Conservation (phyloP, 2,888 invertebrate genomes). For the Melinaea marsaeus region DNA sequence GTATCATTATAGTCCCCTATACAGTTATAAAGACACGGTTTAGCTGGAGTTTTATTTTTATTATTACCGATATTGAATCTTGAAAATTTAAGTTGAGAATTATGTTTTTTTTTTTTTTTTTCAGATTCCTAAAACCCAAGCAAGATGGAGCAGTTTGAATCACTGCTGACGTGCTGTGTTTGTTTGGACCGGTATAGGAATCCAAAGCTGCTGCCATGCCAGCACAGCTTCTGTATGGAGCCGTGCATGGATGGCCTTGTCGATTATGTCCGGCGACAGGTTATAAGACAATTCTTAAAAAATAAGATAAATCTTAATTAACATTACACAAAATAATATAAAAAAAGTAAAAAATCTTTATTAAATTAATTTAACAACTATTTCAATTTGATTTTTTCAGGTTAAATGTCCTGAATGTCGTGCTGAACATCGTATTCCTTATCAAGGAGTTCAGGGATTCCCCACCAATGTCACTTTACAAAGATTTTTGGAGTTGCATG, state of each 20-base stretch:
- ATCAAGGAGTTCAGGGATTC: constrained; percentile 95
- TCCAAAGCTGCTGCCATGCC: constrained; percentile 99
- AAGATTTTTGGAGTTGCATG: constrained; percentile 95
- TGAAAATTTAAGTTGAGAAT: background rate
- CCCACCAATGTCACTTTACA: constrained; percentile 97
- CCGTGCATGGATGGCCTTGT: constrained; percentile 98
- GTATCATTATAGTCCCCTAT: too few relatives aligned
- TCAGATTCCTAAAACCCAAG: constrained; percentile 60
- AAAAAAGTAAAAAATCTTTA: background rate
- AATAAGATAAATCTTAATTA: background rate
- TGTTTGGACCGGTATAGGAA: constrained; percentile 98
- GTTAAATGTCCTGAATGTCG: constrained; percentile 99
- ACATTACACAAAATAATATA: background rate
- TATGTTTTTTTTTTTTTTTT: constrained; percentile 24
- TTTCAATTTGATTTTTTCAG: constrained; percentile 60
- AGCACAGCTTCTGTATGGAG: constrained; percentile 99
- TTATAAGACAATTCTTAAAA: constrained; percentile 43
- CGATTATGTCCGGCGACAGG: constrained; percentile 95
- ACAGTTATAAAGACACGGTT: too few relatives aligned
- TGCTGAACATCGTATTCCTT: constrained; percentile 96
- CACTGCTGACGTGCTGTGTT: constrained; percentile 98
- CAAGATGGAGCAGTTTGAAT: constrained; percentile 96
- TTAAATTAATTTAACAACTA: too few relatives aligned
- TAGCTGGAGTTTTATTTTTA: background rate
- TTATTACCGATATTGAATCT: background rate